These are phyloP conservation scores for Cataglyphis rosenhaueri DNA, from an alignment of 2,888 invertebrate species.

Conservation along the genomic window DNA sequence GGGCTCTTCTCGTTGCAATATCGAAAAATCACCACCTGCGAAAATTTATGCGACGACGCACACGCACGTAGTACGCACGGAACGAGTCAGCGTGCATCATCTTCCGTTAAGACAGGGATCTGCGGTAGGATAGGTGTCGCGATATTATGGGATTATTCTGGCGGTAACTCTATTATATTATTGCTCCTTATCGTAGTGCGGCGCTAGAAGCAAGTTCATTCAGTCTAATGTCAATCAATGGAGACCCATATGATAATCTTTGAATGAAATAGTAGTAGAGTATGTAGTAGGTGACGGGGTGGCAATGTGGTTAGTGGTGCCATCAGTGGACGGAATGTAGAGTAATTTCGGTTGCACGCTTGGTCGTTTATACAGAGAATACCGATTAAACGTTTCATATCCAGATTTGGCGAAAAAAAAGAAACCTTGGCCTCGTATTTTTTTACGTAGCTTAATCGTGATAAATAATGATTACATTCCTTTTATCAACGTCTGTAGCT, in stretches of 20 bases:
- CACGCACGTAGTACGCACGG: conserved; percentile 64
- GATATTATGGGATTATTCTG: conserved; percentile 51
- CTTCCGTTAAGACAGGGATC: conserved; percentile 75
- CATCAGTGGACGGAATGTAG: conserved; percentile 2
- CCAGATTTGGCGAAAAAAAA: not conserved
- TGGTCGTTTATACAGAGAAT: not conserved
- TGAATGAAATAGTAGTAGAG: not conserved
- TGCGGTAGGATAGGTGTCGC: conserved; percentile 70
- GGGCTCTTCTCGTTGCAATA: conserved; percentile 54
- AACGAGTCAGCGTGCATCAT: conserved; percentile 56
- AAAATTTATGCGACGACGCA: conserved; percentile 75
- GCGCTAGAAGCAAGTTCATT: conserved; percentile 46
- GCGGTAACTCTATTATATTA: conserved; percentile 15
- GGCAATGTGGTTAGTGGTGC: not conserved
- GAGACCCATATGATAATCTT: not conserved
- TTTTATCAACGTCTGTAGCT: not conserved
- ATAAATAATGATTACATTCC: not conserved
- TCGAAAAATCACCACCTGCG: conserved; percentile 78
- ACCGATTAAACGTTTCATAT: not conserved
- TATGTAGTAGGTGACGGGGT: not conserved
- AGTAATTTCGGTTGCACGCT: not conserved
- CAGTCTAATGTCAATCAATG: not conserved
- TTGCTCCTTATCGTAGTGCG: conserved; percentile 11
- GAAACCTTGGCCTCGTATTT: not conserved
- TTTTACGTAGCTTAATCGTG: not conserved